Percentiles rank a stretch among this genome's conserved stretches.
Conservation (phyloP, 2,888 invertebrate species). For the Pristionchus mayeri region DNA sequence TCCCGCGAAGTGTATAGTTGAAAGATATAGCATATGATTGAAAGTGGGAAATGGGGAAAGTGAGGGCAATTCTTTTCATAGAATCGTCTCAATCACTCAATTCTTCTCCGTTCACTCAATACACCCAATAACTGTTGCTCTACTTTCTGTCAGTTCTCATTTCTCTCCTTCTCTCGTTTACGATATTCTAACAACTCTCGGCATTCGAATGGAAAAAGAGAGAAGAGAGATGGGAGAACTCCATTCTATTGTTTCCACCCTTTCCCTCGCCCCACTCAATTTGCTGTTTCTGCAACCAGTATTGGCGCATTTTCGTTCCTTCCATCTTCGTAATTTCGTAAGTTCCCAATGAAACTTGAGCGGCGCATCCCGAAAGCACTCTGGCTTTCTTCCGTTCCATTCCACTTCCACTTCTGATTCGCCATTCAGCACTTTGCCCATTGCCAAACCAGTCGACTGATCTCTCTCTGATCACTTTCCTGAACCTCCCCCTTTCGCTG, state of each 20-base stretch:
- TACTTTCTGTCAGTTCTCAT: neutral
- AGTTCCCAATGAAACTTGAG: conserved; percentile 28
- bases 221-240: neutral
- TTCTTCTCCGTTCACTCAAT: neutral
- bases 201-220: neutral
- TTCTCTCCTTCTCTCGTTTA: conserved; percentile 32
- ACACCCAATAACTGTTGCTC: conserved; percentile 8
- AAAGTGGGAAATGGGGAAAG: no score
- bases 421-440: neutral
- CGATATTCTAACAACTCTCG: conserved; percentile 1
- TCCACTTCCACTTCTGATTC: conserved; percentile 23
- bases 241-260: conserved; percentile 37
- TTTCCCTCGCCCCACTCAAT: conserved; percentile 3
- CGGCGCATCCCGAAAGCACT: neutral
- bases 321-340: neutral
- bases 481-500: neutral
- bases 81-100: neutral
- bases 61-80: neutral
- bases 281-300: neutral
- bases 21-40: no score
- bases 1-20: conserved; percentile 9
- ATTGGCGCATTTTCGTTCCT: neutral
- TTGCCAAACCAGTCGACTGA: conserved; percentile 39
- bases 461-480: conserved; percentile 18
- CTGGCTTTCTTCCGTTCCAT: neutral